Conservation (phyloP, 2,888 invertebrate species). For the Drosophila affinis region DNA sequence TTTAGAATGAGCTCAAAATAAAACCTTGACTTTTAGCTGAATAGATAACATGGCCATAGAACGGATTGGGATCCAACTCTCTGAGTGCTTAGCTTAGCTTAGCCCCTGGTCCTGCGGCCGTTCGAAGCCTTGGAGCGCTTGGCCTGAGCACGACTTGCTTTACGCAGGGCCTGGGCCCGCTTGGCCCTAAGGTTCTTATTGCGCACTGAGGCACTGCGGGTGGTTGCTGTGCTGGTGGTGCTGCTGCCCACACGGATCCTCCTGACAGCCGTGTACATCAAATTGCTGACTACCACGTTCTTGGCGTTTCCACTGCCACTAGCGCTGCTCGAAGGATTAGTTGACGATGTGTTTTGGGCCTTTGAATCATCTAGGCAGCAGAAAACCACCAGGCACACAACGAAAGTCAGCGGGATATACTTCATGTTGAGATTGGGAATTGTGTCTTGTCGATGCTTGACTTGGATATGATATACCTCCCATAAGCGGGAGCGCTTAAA, state of each 20-base stretch:
- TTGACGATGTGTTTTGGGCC: slow-evolving; percentile 3
- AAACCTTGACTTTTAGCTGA: slow-evolving; percentile 14
- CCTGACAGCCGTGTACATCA: slow-evolving; percentile 27
- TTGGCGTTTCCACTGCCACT: background rate
- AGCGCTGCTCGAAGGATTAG: background rate
- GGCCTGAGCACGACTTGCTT: background rate
- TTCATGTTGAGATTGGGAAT: slow-evolving; percentile 31
- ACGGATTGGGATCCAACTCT: background rate
- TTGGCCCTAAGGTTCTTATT: slow-evolving; percentile 23
- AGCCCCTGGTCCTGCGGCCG: slow-evolving; percentile 20
- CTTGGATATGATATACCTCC: slow-evolving; percentile 35
- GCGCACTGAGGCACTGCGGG: slow-evolving; percentile 10
- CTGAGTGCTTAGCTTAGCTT: background rate
- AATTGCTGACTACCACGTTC: slow-evolving; percentile 22
- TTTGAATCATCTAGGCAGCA: slow-evolving; percentile 18
- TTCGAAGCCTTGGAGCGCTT: slow-evolving; percentile 4
- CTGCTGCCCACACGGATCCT: slow-evolving; percentile 27
- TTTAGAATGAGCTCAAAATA: slow-evolving; percentile 46
- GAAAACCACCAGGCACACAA: slow-evolving; percentile 20
- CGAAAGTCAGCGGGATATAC: slow-evolving; percentile 2
- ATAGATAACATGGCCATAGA: background rate
- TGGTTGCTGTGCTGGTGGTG: slow-evolving; percentile 22
- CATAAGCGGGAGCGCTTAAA: slow-evolving; percentile 27
- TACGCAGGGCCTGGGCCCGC: slow-evolving; percentile 4
- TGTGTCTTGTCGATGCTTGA: background rate